phyloP scores from a whole-genome alignment of 2,797 vertebrate species.

The Paedocypris micromegethes region DNA sequence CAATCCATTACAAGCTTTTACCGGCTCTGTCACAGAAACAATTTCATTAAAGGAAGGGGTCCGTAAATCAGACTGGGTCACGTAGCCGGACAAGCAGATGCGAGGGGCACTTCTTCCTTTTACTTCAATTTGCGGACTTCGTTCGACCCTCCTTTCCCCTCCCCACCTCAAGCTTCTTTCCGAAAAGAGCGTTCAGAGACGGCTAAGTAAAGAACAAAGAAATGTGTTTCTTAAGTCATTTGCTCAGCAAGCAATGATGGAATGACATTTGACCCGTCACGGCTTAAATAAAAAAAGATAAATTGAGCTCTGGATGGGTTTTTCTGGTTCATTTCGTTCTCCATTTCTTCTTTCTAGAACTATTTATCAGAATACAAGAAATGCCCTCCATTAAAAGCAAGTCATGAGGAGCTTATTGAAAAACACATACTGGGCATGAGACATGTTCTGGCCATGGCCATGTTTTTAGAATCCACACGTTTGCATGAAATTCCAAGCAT shows the following conservation, averaged over 20 bases:
- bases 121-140: slow-evolving; percentile 78
- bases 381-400: too few relatives aligned
- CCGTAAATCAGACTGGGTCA: slow-evolving; percentile 98
- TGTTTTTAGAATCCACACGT: too few relatives aligned
- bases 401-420: too few relatives aligned
- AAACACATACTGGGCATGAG: too few relatives aligned
- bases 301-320: background rate
- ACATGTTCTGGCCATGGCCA: too few relatives aligned
- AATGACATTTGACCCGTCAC: slow-evolving; percentile 48
- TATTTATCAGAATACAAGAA: too few relatives aligned
- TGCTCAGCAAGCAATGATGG: slow-evolving; percentile 38
- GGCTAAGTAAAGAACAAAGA: slow-evolving; percentile 47
- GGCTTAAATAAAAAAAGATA: slow-evolving; percentile 24
- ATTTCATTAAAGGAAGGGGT: slow-evolving; percentile 99
- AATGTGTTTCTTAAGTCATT: slow-evolving; percentile 37
- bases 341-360: background rate
- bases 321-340: slow-evolving; percentile 40
- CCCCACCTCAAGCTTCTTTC: slow-evolving; percentile 35
- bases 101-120: slow-evolving; percentile 64
- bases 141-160: slow-evolving; percentile 37
- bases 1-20: slow-evolving; percentile 99
- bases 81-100: slow-evolving; percentile 75
- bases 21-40: slow-evolving; percentile 99
- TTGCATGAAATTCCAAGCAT: too few relatives aligned
- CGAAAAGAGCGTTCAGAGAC: slow-evolving; percentile 45